Base-by-base conservation (phyloP, 2,113 vertebrate species). In the Pterocles orientalis region DNA sequence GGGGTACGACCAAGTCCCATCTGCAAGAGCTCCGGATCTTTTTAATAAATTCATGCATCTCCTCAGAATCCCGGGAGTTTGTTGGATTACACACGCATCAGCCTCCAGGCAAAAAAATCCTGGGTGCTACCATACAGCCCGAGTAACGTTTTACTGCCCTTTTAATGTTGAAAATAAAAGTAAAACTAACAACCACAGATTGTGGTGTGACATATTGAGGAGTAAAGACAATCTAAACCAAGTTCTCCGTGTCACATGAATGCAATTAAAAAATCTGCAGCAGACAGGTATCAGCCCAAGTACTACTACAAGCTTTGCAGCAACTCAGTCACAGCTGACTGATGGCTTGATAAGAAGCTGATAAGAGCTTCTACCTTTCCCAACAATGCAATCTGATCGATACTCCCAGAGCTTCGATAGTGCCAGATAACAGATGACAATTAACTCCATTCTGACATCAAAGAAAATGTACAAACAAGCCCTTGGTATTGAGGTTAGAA, bases 151-250 rank as follows among this genome's bases (percentile, higher is more conserved):
- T 92, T 84, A 90, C 34, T 36, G 77, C 70, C 53, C 82, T 88
- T 82, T 81, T 60, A 86, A 86, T 50, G 64, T 34, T 43, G 68
- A 94, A 94, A 95, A 91, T 43, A 83, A 87, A 96, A 96, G 92
- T 85, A 93, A 89, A 96, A 91, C 57, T 79, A 94, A 89, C 80
- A 90, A 85, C 86, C 83, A 88, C 77, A 94, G 90, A 93, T 65
- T 14, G 4, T 8, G 65, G 80, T 53, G 56, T 53, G 92, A 88
- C 76, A 83, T 0, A 31, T 18, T 11, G 48, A 4, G 31, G 47
- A 88, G 90, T 66, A 71, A 64, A 75, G 56, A 41, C 47, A 90
- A 88, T 5, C 8, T 41, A 87, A 69, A 90, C 15, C 41, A 57
- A 93, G 77, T 86, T 95, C 80, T 53, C 8, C 53, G 73, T 17